Conservation (phyloP, 2,113 vertebrate genomes). For the Toxotes jaculatrix region DNA sequence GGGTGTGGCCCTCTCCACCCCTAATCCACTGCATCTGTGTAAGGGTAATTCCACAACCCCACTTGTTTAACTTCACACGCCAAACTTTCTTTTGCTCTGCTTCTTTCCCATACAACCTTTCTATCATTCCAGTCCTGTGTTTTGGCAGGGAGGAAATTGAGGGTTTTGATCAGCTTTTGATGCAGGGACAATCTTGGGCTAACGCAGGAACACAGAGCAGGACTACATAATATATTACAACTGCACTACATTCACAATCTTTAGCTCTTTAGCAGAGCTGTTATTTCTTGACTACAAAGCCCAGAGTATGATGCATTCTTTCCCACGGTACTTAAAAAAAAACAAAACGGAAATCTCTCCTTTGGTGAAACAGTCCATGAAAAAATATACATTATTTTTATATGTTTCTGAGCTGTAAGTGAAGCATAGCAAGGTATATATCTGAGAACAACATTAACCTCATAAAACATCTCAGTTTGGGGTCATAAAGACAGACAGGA, state of each 20-base stretch:
- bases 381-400: conserved; percentile 34
- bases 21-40: conserved; percentile 69
- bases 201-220: conserved; percentile 5
- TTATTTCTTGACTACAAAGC: conserved; percentile 10
- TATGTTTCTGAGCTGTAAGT: conserved; percentile 21
- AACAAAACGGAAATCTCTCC: conserved; percentile 22
- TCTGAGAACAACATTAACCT: conserved; percentile 49
- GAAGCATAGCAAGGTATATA: conserved; percentile 18
- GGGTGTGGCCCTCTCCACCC: conserved; percentile 69
- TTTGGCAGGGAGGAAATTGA: conserved; percentile 38
- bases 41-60: conserved; percentile 49
- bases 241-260: background rate
- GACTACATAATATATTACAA: background rate
- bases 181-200: background rate
- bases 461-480: conserved; percentile 49
- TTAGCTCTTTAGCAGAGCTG: conserved; percentile 3
- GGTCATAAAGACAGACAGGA: conserved; percentile 50
- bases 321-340: conserved; percentile 43
- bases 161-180: conserved; percentile 45
- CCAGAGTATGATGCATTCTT: conserved; percentile 9
- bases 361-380: conserved; percentile 34
- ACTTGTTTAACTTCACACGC: conserved; percentile 69
- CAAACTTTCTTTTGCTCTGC: conserved; percentile 6
- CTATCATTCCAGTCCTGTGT: conserved; percentile 8
- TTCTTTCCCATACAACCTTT: conserved; percentile 30